Evolutionary conservation across 2,797 vertebrate genomes (phyloP).

Genomic region (Sebastes steindachneri): DNA sequence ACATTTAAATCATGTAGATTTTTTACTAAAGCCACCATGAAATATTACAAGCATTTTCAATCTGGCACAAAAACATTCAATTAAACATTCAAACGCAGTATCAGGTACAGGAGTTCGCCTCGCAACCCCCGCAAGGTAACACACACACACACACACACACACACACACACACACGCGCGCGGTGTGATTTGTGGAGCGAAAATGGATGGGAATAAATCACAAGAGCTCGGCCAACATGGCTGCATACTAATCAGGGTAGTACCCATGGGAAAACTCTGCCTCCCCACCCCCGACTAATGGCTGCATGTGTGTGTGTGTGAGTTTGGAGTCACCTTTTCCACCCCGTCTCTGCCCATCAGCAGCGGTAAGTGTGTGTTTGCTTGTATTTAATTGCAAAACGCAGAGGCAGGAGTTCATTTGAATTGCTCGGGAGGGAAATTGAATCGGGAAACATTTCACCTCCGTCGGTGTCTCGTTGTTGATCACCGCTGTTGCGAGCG

Average conservation of each 20-base stretch:
- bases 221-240: conserved; percentile 57
- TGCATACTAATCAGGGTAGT: conserved; percentile 76
- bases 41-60: conserved; percentile 10
- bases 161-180: conserved; percentile 18
- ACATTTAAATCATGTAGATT: conserved; percentile 8
- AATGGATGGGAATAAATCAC: conserved; percentile 73
- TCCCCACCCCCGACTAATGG: conserved; percentile 32
- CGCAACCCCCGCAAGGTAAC: conserved; percentile 7
- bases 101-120: conserved; percentile 40
- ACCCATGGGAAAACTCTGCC: conserved; percentile 59
- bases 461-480: conserved; percentile 28
- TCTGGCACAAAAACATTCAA: conserved; percentile 37
- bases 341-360: conserved; percentile 13
- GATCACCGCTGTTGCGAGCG: conserved; percentile 6
- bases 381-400: conserved; percentile 55
- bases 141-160: not conserved
- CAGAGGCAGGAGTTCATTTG: conserved; percentile 36
- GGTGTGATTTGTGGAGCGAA: conserved; percentile 53
- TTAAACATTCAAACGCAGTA: conserved; percentile 46
- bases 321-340: conserved; percentile 44
- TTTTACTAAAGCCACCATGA: conserved; percentile 19
- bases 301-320: conserved; percentile 1
- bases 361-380: conserved; percentile 20
- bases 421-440: conserved; percentile 45
- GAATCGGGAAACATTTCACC: conserved; percentile 60